Percentiles rank a stretch among this genome's conserved stretches.
These are phyloP conservation scores for Taenaris catops DNA, from an alignment of 2,888 invertebrate genomes.

Conservation along the genomic window DNA sequence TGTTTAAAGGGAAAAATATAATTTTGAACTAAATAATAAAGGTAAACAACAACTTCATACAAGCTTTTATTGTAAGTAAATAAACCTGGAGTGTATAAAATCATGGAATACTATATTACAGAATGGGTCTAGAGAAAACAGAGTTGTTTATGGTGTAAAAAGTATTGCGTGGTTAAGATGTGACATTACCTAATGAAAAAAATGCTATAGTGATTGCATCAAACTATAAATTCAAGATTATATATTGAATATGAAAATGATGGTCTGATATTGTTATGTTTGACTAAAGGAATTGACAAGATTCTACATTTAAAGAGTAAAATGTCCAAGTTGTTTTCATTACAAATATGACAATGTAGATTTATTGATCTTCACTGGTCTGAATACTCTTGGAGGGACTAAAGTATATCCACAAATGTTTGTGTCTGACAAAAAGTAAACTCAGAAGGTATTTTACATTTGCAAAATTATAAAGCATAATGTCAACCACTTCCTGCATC, in stretches of 20 bases:
- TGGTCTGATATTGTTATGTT: too few species aligned
- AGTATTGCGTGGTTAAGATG: conserved; percentile 13
- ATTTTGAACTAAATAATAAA: not conserved
- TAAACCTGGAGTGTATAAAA: conserved; percentile 5
- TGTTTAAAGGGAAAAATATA: conserved; percentile 1
- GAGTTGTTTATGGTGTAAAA: conserved; percentile 5
- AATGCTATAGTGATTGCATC: not conserved
- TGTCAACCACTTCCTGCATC: not conserved
- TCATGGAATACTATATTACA: conserved; percentile 7
- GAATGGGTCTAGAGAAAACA: conserved; percentile 7
- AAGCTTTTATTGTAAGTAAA: conserved; percentile 2
- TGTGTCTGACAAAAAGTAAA: conserved; percentile 1
- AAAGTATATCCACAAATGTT: not conserved
- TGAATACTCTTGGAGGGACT: not conserved
- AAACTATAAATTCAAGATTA: conserved; percentile 1
- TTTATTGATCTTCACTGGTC: not conserved
- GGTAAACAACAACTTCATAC: too few species aligned
- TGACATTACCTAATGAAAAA: not conserved
- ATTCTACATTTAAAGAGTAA: conserved; percentile 4
- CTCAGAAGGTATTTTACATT: conserved; percentile 2
- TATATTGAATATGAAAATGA: conserved; percentile 1
- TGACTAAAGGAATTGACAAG: too few species aligned
- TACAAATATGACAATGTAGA: conserved; percentile 1
- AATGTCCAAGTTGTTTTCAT: not conserved
- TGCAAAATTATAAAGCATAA: not conserved